Evolutionary conservation across 1,140 invertebrate genomes (phyloP).

Genomic region (Drosophila dunni): DNA sequence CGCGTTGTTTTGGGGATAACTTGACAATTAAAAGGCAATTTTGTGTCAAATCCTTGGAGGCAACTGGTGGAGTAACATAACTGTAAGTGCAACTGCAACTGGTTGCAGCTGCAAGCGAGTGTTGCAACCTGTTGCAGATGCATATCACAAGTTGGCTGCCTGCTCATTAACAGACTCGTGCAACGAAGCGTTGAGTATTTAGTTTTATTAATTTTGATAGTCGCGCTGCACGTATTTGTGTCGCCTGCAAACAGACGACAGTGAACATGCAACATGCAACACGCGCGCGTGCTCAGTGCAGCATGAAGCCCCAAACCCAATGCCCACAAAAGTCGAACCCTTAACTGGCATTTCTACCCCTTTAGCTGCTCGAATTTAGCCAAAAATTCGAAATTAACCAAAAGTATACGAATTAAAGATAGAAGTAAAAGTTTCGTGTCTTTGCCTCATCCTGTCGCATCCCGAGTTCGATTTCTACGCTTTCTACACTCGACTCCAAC

Average conservation of each 20-base stretch:
- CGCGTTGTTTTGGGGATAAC: background rate
- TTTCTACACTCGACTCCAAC: conserved; percentile 65
- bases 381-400: conserved; percentile 43
- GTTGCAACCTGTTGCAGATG: conserved; percentile 59
- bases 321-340: conserved; percentile 38
- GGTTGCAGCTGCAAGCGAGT: conserved; percentile 26
- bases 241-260: conserved; percentile 49
- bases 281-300: conserved; percentile 42
- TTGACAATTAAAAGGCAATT: conserved; percentile 75
- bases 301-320: conserved; percentile 55
- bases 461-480: conserved; percentile 63
- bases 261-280: conserved; percentile 58
- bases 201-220: conserved; percentile 70
- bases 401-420: conserved; percentile 25
- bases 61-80: background rate
- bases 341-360: conserved; percentile 45
- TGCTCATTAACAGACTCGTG: conserved; percentile 65
- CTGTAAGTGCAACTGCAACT: conserved; percentile 1
- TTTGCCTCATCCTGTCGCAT: conserved; percentile 17
- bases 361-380: conserved; percentile 27
- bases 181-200: conserved; percentile 49
- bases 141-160: conserved; percentile 50
- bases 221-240: conserved; percentile 49
- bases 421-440: conserved; percentile 38
- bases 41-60: conserved; percentile 60